Conservation (phyloP, 2,113 vertebrate genomes). For the Chloroceryle aenea region DNA sequence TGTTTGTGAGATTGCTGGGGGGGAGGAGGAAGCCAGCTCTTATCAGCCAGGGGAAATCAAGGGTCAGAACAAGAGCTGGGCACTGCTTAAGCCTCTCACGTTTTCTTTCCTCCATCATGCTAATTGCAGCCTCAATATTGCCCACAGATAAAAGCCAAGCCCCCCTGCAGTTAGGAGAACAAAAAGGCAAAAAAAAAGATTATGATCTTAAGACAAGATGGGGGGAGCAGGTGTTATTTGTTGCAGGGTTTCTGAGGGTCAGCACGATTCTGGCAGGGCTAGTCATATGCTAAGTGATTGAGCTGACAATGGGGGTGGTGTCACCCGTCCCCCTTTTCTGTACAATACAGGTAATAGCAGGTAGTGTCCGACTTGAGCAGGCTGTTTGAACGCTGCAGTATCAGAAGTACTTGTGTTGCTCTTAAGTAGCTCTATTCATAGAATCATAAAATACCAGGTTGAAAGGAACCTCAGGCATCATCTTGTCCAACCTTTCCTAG, state of each 20-base stretch:
- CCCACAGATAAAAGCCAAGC: not conserved
- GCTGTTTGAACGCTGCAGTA: not conserved
- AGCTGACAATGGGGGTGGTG: not conserved
- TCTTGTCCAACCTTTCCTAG: not conserved
- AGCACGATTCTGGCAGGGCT: not conserved
- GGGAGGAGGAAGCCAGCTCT: not conserved
- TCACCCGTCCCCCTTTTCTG: not conserved
- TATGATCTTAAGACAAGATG: not conserved
- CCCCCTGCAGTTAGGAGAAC: not conserved
- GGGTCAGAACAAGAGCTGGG: conserved; percentile 3
- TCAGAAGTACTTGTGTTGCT: not conserved
- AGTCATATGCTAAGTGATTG: not conserved
- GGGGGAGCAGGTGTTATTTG: not conserved
- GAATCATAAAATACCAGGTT: not conserved
- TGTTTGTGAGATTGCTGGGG: not conserved
- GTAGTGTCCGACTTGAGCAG: not conserved
- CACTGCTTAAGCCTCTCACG: not conserved
- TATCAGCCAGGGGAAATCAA: conserved; percentile 28
- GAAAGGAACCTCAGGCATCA: not conserved
- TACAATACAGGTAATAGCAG: fast-evolving
- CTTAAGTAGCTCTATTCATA: not conserved
- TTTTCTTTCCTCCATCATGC: not conserved
- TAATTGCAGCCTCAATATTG: not conserved
- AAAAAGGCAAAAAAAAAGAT: not conserved
- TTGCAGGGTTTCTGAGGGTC: not conserved